Evolutionary conservation across 2,888 invertebrate species (phyloP).

Genomic region (Schrankia costaestrigalis): DNA sequence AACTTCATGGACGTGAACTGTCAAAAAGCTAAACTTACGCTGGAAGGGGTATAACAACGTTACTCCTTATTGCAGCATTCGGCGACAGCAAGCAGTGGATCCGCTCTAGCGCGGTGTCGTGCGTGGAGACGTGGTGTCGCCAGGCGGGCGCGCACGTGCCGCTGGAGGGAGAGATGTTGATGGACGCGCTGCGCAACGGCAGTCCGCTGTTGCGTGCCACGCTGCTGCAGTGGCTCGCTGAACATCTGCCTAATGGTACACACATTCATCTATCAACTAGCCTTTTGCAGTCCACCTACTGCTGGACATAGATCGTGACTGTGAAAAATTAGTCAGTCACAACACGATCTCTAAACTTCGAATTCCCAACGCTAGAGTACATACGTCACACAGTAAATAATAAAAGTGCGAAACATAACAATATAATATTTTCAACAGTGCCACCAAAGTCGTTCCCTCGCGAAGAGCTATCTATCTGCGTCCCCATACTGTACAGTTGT

Average conservation of each 20-base stretch:
- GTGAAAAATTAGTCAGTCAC: background rate
- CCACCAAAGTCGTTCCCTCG: slow-evolving; percentile 87
- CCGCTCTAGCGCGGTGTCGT: slow-evolving; percentile 88
- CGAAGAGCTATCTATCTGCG: slow-evolving; percentile 89
- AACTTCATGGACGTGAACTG: too few species aligned
- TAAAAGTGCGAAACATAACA: background rate
- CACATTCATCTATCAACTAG: background rate
- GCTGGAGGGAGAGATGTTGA: slow-evolving; percentile 91
- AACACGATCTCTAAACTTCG: too few species aligned
- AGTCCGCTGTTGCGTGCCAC: slow-evolving; percentile 91
- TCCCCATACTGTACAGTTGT: slow-evolving; percentile 89
- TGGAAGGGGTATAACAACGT: too few species aligned
- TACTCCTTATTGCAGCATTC: slow-evolving; percentile 79
- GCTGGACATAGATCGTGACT: background rate
- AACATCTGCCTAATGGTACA: slow-evolving; percentile 86
- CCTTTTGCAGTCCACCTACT: background rate
- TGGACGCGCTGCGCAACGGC: slow-evolving; percentile 91
- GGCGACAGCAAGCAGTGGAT: slow-evolving; percentile 89
- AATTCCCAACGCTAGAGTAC: too few species aligned
- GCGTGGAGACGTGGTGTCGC: slow-evolving; percentile 92
- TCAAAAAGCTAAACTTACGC: too few species aligned
- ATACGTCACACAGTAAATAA: too few species aligned
- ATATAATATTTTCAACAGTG: slow-evolving; percentile 56
- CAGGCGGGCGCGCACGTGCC: slow-evolving; percentile 88
- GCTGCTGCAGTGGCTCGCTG: slow-evolving; percentile 92